phyloP scores from a whole-genome alignment of 2,113 vertebrate genomes.

The Uria aalge region DNA sequence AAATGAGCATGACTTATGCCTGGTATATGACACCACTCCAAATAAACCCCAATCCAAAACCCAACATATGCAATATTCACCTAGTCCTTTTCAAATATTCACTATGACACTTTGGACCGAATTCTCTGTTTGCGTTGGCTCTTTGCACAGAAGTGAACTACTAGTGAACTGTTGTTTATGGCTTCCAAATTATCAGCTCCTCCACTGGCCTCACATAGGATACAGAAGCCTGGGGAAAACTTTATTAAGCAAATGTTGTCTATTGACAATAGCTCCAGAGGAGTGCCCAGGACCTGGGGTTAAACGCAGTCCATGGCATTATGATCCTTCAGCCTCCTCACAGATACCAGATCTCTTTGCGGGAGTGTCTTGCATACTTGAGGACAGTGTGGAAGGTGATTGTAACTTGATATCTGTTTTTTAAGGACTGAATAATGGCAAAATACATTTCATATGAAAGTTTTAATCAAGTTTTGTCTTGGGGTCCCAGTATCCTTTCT shows the following conservation, averaged over 20 bases:
- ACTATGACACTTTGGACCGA: neutral
- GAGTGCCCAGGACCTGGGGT: neutral
- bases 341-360: neutral
- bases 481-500: neutral
- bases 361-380: neutral
- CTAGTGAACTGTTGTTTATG: neutral
- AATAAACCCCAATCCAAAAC: neutral
- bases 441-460: neutral
- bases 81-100: neutral
- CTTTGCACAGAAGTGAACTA: neutral
- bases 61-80: neutral
- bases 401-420: neutral
- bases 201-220: neutral
- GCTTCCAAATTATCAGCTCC: neutral
- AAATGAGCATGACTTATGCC: neutral
- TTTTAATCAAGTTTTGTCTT: neutral
- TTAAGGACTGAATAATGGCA: neutral
- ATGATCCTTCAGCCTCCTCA: neutral
- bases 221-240: neutral
- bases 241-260: neutral
- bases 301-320: neutral
- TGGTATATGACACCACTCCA: neutral
- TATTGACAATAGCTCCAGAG: neutral
- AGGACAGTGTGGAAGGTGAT: neutral
- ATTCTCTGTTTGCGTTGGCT: neutral